Conservation (phyloP, 2,888 invertebrate species). For the Dyspetes luteomarginatus region DNA sequence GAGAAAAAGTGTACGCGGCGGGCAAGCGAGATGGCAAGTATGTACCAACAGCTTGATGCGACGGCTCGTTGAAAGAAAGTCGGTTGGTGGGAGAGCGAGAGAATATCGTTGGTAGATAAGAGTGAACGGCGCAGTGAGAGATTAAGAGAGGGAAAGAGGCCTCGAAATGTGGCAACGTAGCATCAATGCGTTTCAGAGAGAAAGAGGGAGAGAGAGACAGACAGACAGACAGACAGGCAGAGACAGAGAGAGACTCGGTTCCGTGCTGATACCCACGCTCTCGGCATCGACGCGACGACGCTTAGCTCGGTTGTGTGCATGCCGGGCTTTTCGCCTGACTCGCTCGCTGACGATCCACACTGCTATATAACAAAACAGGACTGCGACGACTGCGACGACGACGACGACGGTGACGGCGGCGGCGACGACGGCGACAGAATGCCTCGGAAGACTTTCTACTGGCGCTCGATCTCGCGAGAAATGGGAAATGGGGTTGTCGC, state of each 20-base stretch:
- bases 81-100: constrained; percentile 51
- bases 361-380: constrained; percentile 45
- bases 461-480: constrained; percentile 71
- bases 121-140: constrained; percentile 61
- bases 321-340: constrained; percentile 60
- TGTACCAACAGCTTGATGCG: constrained; percentile 2
- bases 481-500: constrained; percentile 79
- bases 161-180: constrained; percentile 83
- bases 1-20: too few species aligned
- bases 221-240: too few species aligned
- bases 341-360: constrained; percentile 57
- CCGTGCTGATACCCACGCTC: constrained; percentile 84
- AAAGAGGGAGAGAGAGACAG: constrained; percentile 31
- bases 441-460: constrained; percentile 82
- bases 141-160: constrained; percentile 71
- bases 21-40: constrained; percentile 59
- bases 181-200: constrained; percentile 76
- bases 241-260: constrained; percentile 76
- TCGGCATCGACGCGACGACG: constrained; percentile 73
- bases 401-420: constrained; percentile 72
- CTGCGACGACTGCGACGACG: constrained; percentile 71
- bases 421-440: constrained; percentile 74
- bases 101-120: constrained; percentile 44
- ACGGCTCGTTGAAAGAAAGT: constrained; percentile 41
- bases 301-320: constrained; percentile 57